Percentiles rank a stretch among this genome's conserved stretches.
Conservation (phyloP, 2,113 vertebrate species). For the Cottus gobio region DNA sequence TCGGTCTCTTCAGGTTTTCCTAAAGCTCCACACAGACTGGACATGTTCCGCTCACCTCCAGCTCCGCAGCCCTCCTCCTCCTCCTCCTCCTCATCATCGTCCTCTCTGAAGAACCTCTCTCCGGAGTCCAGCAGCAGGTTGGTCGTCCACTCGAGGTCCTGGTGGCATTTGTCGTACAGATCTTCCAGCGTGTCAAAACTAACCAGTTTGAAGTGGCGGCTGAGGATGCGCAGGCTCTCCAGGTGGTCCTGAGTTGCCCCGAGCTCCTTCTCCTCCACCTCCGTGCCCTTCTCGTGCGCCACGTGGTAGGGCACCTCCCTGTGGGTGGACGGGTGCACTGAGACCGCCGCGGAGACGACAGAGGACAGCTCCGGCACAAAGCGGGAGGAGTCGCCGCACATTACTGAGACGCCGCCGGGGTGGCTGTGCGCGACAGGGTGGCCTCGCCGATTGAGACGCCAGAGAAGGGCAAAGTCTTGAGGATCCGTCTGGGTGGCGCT, state of each 20-base stretch:
- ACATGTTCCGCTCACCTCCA: background rate
- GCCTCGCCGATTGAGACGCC: conserved; percentile 87
- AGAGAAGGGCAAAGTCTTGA: conserved; percentile 90
- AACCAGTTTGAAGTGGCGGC: conserved; percentile 90
- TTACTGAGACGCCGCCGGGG: conserved; percentile 74
- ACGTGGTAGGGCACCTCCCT: conserved; percentile 89
- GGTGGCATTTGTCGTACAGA: conserved; percentile 95
- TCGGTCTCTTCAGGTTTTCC: conserved; percentile 17
- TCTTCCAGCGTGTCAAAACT: conserved; percentile 92
- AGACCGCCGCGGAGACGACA: conserved; percentile 37
- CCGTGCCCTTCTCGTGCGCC: conserved; percentile 90
- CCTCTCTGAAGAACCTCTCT: conserved; percentile 86
- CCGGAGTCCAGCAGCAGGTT: conserved; percentile 95
- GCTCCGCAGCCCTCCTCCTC: background rate
- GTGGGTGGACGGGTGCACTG: conserved; percentile 59
- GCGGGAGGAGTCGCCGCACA: conserved; percentile 81
- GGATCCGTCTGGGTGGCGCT: conserved; percentile 88
- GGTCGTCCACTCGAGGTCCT: conserved; percentile 94
- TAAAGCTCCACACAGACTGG: conserved; percentile 12
- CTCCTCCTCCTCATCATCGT: conserved; percentile 58
- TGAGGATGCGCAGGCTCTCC: conserved; percentile 88
- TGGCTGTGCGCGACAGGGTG: background rate
- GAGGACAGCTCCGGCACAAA: conserved; percentile 83
- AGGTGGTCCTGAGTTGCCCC: conserved; percentile 77
- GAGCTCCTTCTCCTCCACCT: conserved; percentile 92